Base-by-base conservation (phyloP, 92 coral and sea anemone species). In the Montipora capitata region DNA sequence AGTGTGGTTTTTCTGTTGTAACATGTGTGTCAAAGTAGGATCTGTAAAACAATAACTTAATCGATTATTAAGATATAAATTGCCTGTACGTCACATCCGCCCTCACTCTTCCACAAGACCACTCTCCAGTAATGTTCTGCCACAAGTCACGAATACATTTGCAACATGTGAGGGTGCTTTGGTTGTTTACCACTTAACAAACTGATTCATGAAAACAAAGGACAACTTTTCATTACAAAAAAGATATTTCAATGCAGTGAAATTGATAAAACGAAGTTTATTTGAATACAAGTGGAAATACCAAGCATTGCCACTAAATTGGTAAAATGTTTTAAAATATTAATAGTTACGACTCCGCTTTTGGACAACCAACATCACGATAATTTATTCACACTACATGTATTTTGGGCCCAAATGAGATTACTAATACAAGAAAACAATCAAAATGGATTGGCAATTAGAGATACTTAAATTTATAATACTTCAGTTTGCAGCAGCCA, bases 41-140 rank as follows among this genome's bases (percentile, higher is more conserved):
- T 18, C 38, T 17, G 27, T 18, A 5, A 63, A 16, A 7, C 39
- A 63, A 63, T 17, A 18, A 63, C 5, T 61, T 15, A 56, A 61
- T 4, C 20, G 6, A 17, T 15, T 2, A 71, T 2, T 1, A 42
- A 44, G 14, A 8, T 16, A 8, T 9, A 48, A 45, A 20, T 17
- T 45, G 52, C n/a, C 77, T 13, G 41, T n/a, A 73, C 77, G 62
- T 49, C 77, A 73, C 77, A 73, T 73, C 77, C 77, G 77, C n/a
- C n/a, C 77, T 6, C 58, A 18, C 40, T 73, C n/a, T 10, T 14
- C 58, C 10, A 10, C 10, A 4, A 73, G 59, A 10, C 39, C 39
- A 44, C 15, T 35, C 73, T 10, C 40, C 73, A 39, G 48, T 38
- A 2, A 10, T 27, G 35, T 68, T 68, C 41, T 68, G 16, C 35